phyloP scores from a whole-genome alignment of 2,888 invertebrate species.

The Plagiodera versicolora region DNA sequence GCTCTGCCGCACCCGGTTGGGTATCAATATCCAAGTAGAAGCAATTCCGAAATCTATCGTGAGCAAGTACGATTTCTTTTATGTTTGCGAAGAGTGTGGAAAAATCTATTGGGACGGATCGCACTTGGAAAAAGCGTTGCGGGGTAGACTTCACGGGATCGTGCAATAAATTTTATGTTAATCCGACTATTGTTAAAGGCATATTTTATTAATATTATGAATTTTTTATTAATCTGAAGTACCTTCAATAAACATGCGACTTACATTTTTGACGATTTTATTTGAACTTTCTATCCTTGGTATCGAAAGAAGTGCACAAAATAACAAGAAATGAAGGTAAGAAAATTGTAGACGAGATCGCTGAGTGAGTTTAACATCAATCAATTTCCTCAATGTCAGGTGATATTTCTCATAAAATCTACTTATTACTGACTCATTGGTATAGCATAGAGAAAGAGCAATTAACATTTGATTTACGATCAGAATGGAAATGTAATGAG shows the following conservation, averaged over 20 bases:
- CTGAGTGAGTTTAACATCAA: too few species aligned
- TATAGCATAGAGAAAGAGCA: too few species aligned
- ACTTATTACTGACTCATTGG: too few species aligned
- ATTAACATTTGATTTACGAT: too few species aligned
- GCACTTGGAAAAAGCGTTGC: constrained; percentile 48
- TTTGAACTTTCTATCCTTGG: neutral
- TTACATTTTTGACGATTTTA: constrained; percentile 3
- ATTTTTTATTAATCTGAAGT: constrained; percentile 10
- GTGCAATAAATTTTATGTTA: constrained; percentile 35
- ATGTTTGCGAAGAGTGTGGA: constrained; percentile 73
- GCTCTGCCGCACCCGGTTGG: constrained; percentile 58
- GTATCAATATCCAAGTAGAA: constrained; percentile 61
- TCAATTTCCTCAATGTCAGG: too few species aligned
- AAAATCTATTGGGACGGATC: constrained; percentile 71
- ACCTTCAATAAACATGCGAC: constrained; percentile 19
- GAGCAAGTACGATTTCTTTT: constrained; percentile 58
- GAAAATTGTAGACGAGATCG: too few species aligned
- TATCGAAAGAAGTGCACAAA: too few species aligned
- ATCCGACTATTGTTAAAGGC: constrained; percentile 10
- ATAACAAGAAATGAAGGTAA: too few species aligned
- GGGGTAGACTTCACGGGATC: constrained; percentile 47
- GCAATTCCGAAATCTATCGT: constrained; percentile 46
- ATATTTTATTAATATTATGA: constrained; percentile 1
- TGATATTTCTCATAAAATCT: too few species aligned
- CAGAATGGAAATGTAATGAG: too few species aligned